These are phyloP conservation scores for Drosophila sturtevanti DNA, from an alignment of 1,140 invertebrate genomes.

Conservation along the genomic window DNA sequence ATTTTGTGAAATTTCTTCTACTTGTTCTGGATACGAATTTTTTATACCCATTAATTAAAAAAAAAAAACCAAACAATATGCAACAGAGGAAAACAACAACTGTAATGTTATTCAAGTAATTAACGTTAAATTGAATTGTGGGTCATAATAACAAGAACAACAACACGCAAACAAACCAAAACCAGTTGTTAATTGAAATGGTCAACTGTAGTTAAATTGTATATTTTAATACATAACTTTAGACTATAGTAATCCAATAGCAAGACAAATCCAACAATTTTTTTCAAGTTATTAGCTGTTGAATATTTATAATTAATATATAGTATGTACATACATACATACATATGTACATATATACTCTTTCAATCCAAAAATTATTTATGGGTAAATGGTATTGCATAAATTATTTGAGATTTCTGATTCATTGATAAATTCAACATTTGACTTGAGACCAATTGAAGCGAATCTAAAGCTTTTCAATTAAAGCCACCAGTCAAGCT, in stretches of 20 bases:
- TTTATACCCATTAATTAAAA: neutral
- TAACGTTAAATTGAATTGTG: neutral
- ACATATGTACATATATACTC: neutral
- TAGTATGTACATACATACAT: too few relatives aligned
- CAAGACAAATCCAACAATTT: too few relatives aligned
- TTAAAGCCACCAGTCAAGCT: conserved; percentile 59
- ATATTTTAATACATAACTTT: too few relatives aligned
- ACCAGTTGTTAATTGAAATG: neutral
- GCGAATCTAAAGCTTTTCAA: conserved; percentile 54
- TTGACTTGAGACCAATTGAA: conserved; percentile 70
- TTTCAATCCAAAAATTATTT: neutral
- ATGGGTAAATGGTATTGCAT: conserved; percentile 59
- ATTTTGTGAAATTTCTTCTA: conserved; percentile 23
- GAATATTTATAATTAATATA: too few relatives aligned
- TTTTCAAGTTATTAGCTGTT: too few relatives aligned
- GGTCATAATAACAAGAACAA: too few relatives aligned
- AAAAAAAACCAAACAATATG: neutral
- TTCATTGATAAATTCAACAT: conserved; percentile 57
- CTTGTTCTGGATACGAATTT: neutral
- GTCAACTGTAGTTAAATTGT: neutral
- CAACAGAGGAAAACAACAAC: neutral
- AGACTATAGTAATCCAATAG: too few relatives aligned
- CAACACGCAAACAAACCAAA: neutral
- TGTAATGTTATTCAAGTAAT: neutral
- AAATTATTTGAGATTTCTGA: conserved; percentile 70